Percentiles rank a stretch among this genome's conserved stretches.
phyloP scores from a whole-genome alignment of 1,140 invertebrate species.

The Drosophila eugracilis region DNA sequence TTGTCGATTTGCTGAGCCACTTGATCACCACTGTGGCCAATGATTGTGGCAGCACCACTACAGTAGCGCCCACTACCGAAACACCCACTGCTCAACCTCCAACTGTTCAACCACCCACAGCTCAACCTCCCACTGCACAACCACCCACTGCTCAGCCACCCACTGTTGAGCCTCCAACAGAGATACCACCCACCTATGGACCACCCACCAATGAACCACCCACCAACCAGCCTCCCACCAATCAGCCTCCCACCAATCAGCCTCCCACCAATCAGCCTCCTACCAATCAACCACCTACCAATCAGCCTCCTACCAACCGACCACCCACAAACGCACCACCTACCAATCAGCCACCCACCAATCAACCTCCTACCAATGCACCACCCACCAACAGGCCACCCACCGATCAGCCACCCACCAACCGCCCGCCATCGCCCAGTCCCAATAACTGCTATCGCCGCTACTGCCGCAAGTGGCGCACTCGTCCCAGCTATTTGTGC shows the following conservation, averaged over 20 bases:
- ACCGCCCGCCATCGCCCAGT: conserved; percentile 48
- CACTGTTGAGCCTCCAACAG: neutral
- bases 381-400: conserved; percentile 36
- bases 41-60: conserved; percentile 24
- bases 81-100: conserved; percentile 2
- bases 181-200: conserved; percentile 4
- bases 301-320: conserved; percentile 18
- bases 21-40: conserved; percentile 47
- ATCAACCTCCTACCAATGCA: conserved; percentile 12
- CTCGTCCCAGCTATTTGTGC: conserved; percentile 68
- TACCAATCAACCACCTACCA: conserved; percentile 21
- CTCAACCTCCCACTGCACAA: neutral
- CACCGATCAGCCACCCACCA: conserved; percentile 38
- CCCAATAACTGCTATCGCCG: conserved; percentile 67
- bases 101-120: conserved; percentile 1
- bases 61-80: neutral
- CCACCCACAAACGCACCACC: conserved; percentile 38
- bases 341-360: conserved; percentile 23
- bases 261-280: conserved; percentile 1
- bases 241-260: neutral
- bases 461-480: conserved; percentile 69
- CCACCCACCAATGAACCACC: conserved; percentile 19
- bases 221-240: conserved; percentile 9
- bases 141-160: conserved; percentile 4
- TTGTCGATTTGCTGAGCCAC: conserved; percentile 35